Conservation (phyloP, 2,113 vertebrate genomes). For the Origma solitaria region DNA sequence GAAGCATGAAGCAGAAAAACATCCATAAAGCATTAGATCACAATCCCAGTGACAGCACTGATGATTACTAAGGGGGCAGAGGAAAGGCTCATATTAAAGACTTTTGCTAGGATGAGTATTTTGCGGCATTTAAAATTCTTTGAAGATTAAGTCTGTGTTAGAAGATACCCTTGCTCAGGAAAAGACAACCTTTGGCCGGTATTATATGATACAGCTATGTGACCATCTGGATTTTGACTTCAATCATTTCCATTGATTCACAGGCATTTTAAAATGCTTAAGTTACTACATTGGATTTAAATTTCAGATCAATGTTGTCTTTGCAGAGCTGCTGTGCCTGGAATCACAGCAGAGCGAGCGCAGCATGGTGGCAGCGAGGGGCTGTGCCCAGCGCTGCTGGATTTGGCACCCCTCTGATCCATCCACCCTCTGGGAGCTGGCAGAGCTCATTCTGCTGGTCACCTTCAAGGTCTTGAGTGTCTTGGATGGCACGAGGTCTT, state of each 20-base stretch:
- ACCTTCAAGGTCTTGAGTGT: neutral
- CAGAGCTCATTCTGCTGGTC: neutral
- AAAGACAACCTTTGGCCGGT: conserved; percentile 16
- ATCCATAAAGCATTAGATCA: conserved; percentile 57
- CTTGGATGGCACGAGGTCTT: neutral
- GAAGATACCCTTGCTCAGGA: conserved; percentile 43
- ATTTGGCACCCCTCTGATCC: neutral
- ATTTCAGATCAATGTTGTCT: conserved; percentile 58
- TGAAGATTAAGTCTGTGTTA: conserved; percentile 49
- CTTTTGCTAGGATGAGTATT: conserved; percentile 21
- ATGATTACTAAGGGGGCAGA: neutral
- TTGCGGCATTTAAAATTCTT: conserved; percentile 53
- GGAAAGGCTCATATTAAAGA: conserved; percentile 11
- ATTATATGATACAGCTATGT: conserved; percentile 16
- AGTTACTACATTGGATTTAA: conserved; percentile 57
- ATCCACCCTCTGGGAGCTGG: neutral
- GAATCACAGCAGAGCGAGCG: neutral
- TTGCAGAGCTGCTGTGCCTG: conserved; percentile 34
- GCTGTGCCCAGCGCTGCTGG: neutral
- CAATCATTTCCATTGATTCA: conserved; percentile 65
- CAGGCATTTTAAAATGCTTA: conserved; percentile 62
- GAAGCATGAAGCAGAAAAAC: conserved; percentile 55
- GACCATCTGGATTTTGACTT: conserved; percentile 63
- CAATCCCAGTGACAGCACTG: conserved; percentile 42
- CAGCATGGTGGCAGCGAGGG: rapidly evolving